Evolutionary conservation across 2,113 vertebrate genomes (phyloP).

Genomic region (Eretmochelys imbricata): DNA sequence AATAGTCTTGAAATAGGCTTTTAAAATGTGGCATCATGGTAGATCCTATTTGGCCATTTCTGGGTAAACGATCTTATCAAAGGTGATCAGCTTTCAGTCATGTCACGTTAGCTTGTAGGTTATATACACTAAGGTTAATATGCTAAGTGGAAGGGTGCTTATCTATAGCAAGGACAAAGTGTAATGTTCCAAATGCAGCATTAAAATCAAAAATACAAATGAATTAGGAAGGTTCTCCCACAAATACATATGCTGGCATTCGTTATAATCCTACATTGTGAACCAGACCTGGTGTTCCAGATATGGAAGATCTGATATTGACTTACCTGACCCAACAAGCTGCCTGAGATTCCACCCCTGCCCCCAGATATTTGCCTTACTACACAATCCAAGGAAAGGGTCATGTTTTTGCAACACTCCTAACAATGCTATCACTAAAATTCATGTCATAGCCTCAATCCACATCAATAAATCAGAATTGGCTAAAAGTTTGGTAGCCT

Average conservation of each 20-base stretch:
- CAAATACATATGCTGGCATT: not conserved
- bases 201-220: not conserved
- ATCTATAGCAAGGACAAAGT: not conserved
- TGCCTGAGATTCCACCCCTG: slow-evolving; percentile 29
- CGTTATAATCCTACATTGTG: slow-evolving; percentile 31
- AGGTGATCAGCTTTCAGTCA: not conserved
- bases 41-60: not conserved
- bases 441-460: slow-evolving; percentile 68
- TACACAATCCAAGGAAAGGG: slow-evolving; percentile 34
- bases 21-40: not conserved
- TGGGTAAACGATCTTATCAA: not conserved
- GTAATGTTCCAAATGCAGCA: not conserved
- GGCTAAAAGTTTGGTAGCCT: slow-evolving; percentile 35
- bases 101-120: not conserved
- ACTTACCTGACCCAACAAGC: slow-evolving; percentile 22
- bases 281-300: slow-evolving; percentile 35
- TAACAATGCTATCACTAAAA: slow-evolving; percentile 54
- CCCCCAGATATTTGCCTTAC: slow-evolving; percentile 44
- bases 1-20: not conserved
- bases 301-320: slow-evolving; percentile 45
- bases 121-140: not conserved
- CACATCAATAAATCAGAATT: slow-evolving; percentile 62
- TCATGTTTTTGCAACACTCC: slow-evolving; percentile 26
- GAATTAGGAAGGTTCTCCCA: not conserved
- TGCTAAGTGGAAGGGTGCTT: not conserved